Evolutionary conservation across 2,113 vertebrate species (phyloP).

Genomic region (Bostrychus sinensis): DNA sequence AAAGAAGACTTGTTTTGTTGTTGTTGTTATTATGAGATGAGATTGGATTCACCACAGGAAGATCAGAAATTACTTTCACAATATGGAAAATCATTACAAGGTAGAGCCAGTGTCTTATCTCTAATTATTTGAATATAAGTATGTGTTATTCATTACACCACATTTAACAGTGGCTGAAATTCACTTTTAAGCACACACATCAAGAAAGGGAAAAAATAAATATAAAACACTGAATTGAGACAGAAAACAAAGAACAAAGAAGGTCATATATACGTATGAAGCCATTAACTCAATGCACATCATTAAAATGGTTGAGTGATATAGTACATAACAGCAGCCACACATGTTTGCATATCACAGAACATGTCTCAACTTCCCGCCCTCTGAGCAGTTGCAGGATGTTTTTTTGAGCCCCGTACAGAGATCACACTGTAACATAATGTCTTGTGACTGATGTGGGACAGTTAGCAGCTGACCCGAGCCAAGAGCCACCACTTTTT

Average conservation of each 20-base stretch:
- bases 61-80: background rate
- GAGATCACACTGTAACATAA: constrained; percentile 20
- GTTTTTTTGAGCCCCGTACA: no score
- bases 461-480: constrained; percentile 35
- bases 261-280: no score
- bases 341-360: constrained; percentile 1
- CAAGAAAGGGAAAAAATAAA: no score
- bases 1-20: background rate
- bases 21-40: no score
- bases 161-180: no score
- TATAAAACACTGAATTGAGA: background rate
- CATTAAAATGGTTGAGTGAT: no score
- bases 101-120: background rate
- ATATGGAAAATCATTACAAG: background rate
- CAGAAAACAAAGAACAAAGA: background rate
- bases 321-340: background rate
- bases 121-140: background rate
- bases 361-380: constrained; percentile 10
- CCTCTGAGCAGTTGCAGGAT: constrained; percentile 19
- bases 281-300: no score
- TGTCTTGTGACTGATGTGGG: constrained; percentile 23
- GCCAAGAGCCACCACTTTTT: constrained; percentile 5
- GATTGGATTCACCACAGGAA: background rate
- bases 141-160: no score
- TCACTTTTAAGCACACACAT: no score